Conservation (phyloP, 2,113 vertebrate genomes). For the Heterotis niloticus region DNA sequence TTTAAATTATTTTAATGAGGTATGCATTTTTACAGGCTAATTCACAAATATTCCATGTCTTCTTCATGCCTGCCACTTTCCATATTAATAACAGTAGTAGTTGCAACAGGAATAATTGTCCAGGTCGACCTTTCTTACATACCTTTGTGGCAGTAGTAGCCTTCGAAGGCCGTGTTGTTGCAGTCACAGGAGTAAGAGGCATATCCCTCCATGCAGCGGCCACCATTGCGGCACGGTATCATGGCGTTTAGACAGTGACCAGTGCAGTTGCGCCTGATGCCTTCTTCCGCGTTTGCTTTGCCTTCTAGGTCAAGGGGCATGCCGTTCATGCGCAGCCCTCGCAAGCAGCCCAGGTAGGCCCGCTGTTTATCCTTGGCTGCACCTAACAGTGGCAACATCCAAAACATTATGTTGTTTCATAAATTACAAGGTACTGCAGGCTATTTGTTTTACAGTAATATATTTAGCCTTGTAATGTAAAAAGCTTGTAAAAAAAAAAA, state of each 20-base stretch:
- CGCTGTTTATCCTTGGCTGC: slow-evolving; percentile 80
- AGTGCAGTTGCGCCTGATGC: slow-evolving; percentile 84
- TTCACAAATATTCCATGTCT: too few relatives aligned
- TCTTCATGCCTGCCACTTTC: too few relatives aligned
- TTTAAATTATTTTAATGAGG: too few relatives aligned
- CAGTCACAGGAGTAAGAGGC: slow-evolving; percentile 92
- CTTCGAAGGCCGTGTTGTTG: slow-evolving; percentile 85
- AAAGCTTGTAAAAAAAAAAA: too few relatives aligned
- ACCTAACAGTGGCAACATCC: slow-evolving; percentile 55
- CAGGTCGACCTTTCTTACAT: background rate
- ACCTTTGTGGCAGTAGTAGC: slow-evolving; percentile 92
- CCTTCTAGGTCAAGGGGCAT: slow-evolving; percentile 86
- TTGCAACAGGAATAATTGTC: too few relatives aligned
- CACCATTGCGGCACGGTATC: slow-evolving; percentile 85
- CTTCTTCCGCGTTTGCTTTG: slow-evolving; percentile 82
- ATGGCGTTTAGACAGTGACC: slow-evolving; percentile 81
- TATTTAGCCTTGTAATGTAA: too few relatives aligned
- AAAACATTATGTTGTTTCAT: background rate
- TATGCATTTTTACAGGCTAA: too few relatives aligned
- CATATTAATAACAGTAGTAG: too few relatives aligned
- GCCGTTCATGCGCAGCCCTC: slow-evolving; percentile 87
- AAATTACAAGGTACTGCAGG: background rate
- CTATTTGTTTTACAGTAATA: too few relatives aligned
- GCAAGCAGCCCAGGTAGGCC: slow-evolving; percentile 88
- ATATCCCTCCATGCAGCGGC: slow-evolving; percentile 88